Evolutionary conservation across 2,888 invertebrate species (phyloP).

Genomic region (Xanthia togata): DNA sequence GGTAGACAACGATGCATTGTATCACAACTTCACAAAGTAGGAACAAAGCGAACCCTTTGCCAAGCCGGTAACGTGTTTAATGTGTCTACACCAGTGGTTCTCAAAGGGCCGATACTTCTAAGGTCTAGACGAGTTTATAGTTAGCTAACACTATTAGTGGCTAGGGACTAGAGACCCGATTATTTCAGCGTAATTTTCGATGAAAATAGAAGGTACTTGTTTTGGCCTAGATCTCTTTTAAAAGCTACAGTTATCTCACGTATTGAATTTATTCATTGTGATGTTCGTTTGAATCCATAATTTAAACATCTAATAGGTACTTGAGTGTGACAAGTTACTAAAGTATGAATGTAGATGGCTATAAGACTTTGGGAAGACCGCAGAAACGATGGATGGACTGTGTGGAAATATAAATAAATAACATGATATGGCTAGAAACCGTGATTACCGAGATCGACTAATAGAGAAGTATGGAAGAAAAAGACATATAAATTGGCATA

Average conservation of each 20-base stretch:
- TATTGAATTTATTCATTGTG: no score
- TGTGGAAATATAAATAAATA: no score
- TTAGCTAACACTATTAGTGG: not conserved
- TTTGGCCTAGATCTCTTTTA: not conserved
- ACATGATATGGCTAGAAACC: no score
- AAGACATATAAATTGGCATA: no score
- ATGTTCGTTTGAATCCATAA: no score
- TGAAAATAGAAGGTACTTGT: not conserved
- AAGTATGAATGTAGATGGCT: no score
- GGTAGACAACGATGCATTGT: constrained; percentile 33
- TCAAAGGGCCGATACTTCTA: constrained; percentile 43
- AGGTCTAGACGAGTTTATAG: constrained; percentile 34
- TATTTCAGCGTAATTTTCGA: not conserved
- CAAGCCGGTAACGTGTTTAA: constrained; percentile 55
- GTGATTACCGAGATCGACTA: no score
- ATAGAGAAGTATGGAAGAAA: no score
- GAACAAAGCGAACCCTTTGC: constrained; percentile 60
- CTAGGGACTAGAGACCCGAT: not conserved
- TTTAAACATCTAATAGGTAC: no score
- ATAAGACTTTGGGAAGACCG: no score
- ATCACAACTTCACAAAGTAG: constrained; percentile 24
- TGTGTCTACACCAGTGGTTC: constrained; percentile 57
- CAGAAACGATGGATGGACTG: no score
- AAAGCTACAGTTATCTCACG: not conserved
- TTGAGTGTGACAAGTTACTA: no score